Base-by-base conservation (phyloP, 35 echinoderm and acorn worm genomes). In the Diadema setosum region DNA sequence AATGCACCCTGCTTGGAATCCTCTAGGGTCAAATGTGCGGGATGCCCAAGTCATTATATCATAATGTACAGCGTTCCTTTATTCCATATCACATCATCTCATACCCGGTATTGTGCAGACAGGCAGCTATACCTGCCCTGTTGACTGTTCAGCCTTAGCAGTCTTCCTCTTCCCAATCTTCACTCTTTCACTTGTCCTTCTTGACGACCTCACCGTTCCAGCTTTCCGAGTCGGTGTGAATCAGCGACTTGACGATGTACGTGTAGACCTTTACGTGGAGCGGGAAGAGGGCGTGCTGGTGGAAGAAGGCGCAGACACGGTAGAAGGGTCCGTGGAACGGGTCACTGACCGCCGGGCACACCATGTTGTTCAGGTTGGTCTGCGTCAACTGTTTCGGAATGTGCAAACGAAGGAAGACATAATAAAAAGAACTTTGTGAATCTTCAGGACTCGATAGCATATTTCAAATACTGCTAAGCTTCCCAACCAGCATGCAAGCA, bases 301-400 rank as follows among this genome's bases (percentile, higher is more conserved):
- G 96, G 7, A 89, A 46, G 61, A 98, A 81, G 7, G 88, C 96
- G 20, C 46, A 91, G 9, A 94, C 70, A n/a, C 96, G 84, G 42
- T 98, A 98, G 92, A 89, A 98, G 1, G 63, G 85, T 17, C 92
- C 88, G 73, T 82, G 89, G 65, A 98, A 98, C 9, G 96, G 96
- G 52, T 98, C 96, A 15, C 60, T 91, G 2, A 78, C 84, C 17
- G 96, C 96, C 12, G 96, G 96, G 81, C 96, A 98, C 5, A 98
- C 70, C 80, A 98, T 90, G 39, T 85, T 91, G 70, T 94, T 94
- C 82, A 98, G 81, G 42, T 98, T 98, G 25, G 94, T 92, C 69
- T 98, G 45, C 31, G 91, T 85, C 7, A 91, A 49, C 96, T 98
- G 69, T 1, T 41, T 16, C 6, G 24, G 39, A n/a, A n/a, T n/a